phyloP scores from a whole-genome alignment of 1,140 invertebrate species.

The Mycetomoellerius zeteki region DNA sequence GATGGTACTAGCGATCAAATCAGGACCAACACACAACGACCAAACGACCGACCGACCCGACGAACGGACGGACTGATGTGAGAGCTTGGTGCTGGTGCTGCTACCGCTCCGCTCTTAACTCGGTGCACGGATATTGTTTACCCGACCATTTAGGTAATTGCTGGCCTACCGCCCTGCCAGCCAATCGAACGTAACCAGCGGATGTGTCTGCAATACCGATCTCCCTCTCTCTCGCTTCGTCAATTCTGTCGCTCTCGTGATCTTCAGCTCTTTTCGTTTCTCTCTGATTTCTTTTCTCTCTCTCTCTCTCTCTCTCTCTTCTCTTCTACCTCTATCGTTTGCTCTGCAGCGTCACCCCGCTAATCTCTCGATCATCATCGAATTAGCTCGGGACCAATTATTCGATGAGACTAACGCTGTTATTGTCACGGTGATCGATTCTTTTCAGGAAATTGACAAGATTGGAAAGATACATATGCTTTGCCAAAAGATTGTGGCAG shows the following conservation, averaged over 20 bases:
- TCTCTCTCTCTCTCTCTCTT: not conserved
- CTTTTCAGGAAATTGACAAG: slow-evolving; percentile 71
- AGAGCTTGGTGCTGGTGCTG: slow-evolving; percentile 40
- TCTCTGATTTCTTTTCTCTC: not conserved
- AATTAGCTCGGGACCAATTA: slow-evolving; percentile 71
- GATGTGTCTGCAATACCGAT: slow-evolving; percentile 82
- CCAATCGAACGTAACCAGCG: slow-evolving; percentile 83
- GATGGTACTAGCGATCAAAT: slow-evolving; percentile 46
- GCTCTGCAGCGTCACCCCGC: not conserved
- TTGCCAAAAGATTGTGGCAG: slow-evolving; percentile 26
- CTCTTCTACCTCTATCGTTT: not conserved
- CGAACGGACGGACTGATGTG: slow-evolving; percentile 49
- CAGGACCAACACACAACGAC: slow-evolving; percentile 45
- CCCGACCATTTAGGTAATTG: slow-evolving; percentile 87
- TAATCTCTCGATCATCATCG: slow-evolving; percentile 67
- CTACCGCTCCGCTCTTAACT: slow-evolving; percentile 82
- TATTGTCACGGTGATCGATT: slow-evolving; percentile 68
- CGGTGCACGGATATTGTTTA: slow-evolving; percentile 86
- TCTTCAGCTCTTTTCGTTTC: slow-evolving; percentile 7
- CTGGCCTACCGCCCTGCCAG: slow-evolving; percentile 84
- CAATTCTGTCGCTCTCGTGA: not conserved
- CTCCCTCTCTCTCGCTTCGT: slow-evolving; percentile 40
- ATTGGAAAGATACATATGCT: slow-evolving; percentile 39
- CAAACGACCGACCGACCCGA: slow-evolving; percentile 50
- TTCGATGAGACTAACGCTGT: slow-evolving; percentile 60